Evolutionary conservation across 2,888 invertebrate species (phyloP).

Genomic region (Panopea generosa): DNA sequence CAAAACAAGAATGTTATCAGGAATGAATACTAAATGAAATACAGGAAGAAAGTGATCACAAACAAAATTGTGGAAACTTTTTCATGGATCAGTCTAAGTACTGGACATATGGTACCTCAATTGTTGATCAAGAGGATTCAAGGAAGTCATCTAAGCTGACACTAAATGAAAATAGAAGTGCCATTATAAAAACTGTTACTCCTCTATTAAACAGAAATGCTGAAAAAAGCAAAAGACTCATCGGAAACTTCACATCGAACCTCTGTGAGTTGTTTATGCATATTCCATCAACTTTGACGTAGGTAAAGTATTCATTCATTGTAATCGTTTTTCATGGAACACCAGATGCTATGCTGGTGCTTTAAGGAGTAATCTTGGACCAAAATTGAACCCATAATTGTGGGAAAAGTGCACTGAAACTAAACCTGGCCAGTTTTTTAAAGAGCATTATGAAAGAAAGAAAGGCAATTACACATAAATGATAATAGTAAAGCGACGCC

Average conservation of each 20-base stretch:
- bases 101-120: conserved; percentile 24
- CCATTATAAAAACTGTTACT: conserved; percentile 18
- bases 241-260: conserved; percentile 25
- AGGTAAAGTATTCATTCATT: conserved; percentile 50
- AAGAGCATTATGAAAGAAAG: neutral
- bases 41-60: no score
- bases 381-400: conserved; percentile 26
- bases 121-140: conserved; percentile 28
- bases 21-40: no score
- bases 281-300: conserved; percentile 61
- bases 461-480: neutral
- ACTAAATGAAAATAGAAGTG: neutral
- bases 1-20: neutral
- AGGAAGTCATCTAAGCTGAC: neutral
- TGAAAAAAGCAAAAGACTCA: conserved; percentile 28
- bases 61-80: no score
- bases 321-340: conserved; percentile 56
- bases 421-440: conserved; percentile 16
- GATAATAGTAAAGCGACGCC: neutral
- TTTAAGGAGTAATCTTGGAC: conserved; percentile 25
- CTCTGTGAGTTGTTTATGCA: conserved; percentile 42
- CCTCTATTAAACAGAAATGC: conserved; percentile 5
- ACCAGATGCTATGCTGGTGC: conserved; percentile 55
- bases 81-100: neutral
- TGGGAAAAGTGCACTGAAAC: conserved; percentile 25